These are phyloP conservation scores for Hipposideros armiger DNA, from an alignment of 2,113 vertebrate genomes.

Conservation along the genomic window DNA sequence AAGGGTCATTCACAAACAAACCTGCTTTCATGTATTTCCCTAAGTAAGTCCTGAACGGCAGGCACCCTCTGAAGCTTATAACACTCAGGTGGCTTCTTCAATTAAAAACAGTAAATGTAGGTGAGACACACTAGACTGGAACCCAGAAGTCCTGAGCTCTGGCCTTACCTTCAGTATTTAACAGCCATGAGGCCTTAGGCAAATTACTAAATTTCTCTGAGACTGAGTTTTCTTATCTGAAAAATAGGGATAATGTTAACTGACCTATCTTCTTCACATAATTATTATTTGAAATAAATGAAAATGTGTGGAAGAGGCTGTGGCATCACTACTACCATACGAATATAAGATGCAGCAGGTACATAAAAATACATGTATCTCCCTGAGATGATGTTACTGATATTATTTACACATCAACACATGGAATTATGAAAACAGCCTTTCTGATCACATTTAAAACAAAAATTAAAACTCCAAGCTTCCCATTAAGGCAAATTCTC, in stretches of 20 bases:
- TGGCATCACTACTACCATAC: not conserved
- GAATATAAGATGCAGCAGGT: not conserved
- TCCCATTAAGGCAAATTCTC: slow-evolving; percentile 30
- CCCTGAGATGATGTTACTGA: not conserved
- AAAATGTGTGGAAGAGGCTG: not conserved
- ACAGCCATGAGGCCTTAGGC: not conserved
- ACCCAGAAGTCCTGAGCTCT: not conserved
- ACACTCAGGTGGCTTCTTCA: not conserved
- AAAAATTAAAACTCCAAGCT: slow-evolving; percentile 36
- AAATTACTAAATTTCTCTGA: slow-evolving; percentile 31
- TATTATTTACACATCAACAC: not conserved
- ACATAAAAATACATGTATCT: not conserved
- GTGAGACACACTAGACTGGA: not conserved
- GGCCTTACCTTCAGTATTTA: not conserved
- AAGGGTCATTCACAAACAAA: slow-evolving; percentile 30
- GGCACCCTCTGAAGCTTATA: not conserved
- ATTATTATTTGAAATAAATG: slow-evolving; percentile 56
- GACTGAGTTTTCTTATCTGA: slow-evolving; percentile 12
- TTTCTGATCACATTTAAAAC: slow-evolving; percentile 45
- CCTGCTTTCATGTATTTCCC: not conserved
- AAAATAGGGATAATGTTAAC: not conserved
- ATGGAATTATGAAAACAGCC: not conserved
- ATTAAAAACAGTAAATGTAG: not conserved
- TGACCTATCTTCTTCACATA: slow-evolving; percentile 42
- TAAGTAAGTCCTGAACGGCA: not conserved